Evolutionary conservation across 2,888 invertebrate genomes (phyloP), one percentile per base, ranked within the genome.

Genomic region (Noctua comes): DNA sequence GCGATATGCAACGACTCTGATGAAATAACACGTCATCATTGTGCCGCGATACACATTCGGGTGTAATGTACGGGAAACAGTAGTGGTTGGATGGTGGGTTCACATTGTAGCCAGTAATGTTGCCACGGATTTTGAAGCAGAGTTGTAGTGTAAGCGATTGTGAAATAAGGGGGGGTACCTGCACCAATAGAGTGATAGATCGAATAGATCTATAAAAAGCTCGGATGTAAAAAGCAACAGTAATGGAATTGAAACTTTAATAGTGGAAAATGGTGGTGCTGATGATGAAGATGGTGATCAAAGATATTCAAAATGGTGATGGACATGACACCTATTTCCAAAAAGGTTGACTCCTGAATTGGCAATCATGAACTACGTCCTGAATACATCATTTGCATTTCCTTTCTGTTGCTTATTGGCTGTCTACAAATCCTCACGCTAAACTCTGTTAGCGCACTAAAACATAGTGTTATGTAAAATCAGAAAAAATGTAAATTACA

Each of bases 1-100:
- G 81, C 76, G 88, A 86, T 88, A 80, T 82, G 81, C 84, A 80
- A 79, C 89, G 87, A 75, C 86, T 80, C 88, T 87, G 89, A 90
- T 89, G 88, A 90, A 89, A 92, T 92, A 93, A 93, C 93, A 93
- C 93, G 91, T 93, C 91, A 93, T 95, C 93, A 92, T 93, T 92
- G 90, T 85, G 79, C 83, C 79, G 91, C 93, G 93, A 93, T 95
- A 94, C 94, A 94, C 90, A 91, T 94, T 93, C 90, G 89, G 88
- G 88, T 88, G 89, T 90, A 90, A 90, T 91, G 75, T 88, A 79
- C 76, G 86, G 85, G 89, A 86, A 87, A 88, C 88, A 84, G 87
- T 89, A 80, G 80, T 83, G 85, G 83, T 89, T 72, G 71, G n/a
- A 74, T 91, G 91, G 69, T 73, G 11, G 27, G 74, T 62, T 80